These are phyloP conservation scores for Ormyrus nitidulus DNA, from an alignment of 2,888 invertebrate genomes.

Conservation along the genomic window DNA sequence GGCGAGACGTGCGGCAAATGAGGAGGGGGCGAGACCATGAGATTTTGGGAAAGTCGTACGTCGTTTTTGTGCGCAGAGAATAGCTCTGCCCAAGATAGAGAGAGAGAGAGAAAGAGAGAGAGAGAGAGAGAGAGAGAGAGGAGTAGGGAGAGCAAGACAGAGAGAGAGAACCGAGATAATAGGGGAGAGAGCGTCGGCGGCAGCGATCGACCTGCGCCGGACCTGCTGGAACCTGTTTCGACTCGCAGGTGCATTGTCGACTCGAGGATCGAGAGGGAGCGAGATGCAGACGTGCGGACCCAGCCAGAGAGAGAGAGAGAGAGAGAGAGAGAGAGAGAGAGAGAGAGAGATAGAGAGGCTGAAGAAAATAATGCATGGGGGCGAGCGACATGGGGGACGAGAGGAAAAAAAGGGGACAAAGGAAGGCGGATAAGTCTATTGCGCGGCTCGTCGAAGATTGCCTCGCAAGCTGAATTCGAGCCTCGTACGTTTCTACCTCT, in stretches of 20 bases:
- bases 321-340: neutral
- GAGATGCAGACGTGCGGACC: constrained; percentile 8
- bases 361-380: constrained; percentile 42
- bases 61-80: neutral
- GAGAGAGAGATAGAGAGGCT: neutral
- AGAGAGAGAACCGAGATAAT: constrained; percentile 49
- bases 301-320: neutral
- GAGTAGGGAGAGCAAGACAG: constrained; percentile 52
- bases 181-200: constrained; percentile 34
- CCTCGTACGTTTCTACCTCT: constrained; percentile 17
- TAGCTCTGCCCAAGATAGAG: constrained; percentile 27
- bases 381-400: constrained; percentile 12
- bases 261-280: constrained; percentile 18
- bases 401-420: constrained; percentile 50
- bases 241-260: constrained; percentile 68
- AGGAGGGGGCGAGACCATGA: constrained; percentile 22
- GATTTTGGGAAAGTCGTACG: constrained; percentile 49
- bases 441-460: constrained; percentile 50
- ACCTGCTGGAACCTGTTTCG: constrained; percentile 72
- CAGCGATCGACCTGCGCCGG: constrained; percentile 63
- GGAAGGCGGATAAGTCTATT: constrained; percentile 56
- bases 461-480: constrained; percentile 49
- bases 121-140: constrained; percentile 3
- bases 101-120: constrained; percentile 13
- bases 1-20: constrained; percentile 4